Evolutionary conservation across 2,113 vertebrate species (phyloP).

Genomic region (Argyrosomus japonicus): DNA sequence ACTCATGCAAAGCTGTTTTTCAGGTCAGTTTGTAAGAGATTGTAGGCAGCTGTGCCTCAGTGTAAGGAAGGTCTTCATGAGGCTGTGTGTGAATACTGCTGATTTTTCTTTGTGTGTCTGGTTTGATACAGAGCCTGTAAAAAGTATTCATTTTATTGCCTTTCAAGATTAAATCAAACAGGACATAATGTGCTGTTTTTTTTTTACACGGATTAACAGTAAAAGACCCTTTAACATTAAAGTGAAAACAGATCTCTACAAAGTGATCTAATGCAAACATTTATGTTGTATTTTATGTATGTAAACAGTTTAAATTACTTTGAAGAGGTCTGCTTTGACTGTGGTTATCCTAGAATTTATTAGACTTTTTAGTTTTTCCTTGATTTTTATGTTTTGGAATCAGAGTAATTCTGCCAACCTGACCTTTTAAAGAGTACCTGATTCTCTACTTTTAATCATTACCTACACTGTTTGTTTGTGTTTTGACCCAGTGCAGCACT

Average conservation of each 20-base stretch:
- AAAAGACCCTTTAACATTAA: background rate
- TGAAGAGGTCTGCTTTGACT: no score
- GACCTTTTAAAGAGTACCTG: no score
- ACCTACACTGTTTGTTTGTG: no score
- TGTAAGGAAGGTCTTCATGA: background rate
- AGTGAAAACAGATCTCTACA: background rate
- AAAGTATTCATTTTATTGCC: background rate
- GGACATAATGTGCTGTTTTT: background rate
- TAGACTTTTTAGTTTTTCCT: no score
- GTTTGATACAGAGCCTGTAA: background rate
- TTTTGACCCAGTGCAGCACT: no score
- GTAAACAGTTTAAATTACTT: no score
- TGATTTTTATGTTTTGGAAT: no score
- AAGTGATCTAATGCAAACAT: no score
- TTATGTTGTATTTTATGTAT: no score
- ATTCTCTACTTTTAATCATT: no score
- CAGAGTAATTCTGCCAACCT: no score
- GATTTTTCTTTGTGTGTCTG: background rate
- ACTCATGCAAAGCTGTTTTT: background rate
- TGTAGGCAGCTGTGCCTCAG: background rate
- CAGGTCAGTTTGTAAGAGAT: constrained; percentile 8
- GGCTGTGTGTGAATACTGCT: background rate
- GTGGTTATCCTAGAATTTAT: no score
- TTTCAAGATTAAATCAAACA: background rate
- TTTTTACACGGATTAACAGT: background rate